Evolutionary conservation across 2,797 vertebrate genomes (phyloP), one percentile per base, ranked within the genome.

Genomic region (Epinephelus malabaricus): DNA sequence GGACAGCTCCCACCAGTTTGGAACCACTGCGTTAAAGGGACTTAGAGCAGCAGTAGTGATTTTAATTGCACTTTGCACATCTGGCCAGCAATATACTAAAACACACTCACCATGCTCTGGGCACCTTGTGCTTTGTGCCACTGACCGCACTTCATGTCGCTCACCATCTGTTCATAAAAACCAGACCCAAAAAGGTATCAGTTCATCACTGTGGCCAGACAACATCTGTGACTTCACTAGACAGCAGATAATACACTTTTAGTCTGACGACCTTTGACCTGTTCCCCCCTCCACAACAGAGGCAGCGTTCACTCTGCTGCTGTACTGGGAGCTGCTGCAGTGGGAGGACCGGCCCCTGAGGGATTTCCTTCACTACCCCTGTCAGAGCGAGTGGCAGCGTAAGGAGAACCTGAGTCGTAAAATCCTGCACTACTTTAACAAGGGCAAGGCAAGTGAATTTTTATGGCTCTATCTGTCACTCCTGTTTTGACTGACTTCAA

Each of bases 341-440:
- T 99, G 98, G 98, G 98, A 99, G 82, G 98, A 99, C 82, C 96
- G 97, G 91, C 97, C 98, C 25, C 96, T 99, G 63, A 95, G 98
- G 86, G 98, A 99, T 85, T 98, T 99, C 93, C 96, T 99, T 55
- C 97, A 99, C 92, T 99, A 99, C 67, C 98, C 98, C 0, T 96
- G 98, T 53, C 98, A 99, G 94, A 98, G 96, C 60, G 98, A 99
- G 94, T 99, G 98, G 98, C 98, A 99, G 78, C 97, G 98, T 86
- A 99, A 99, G 90, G 98, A 99, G 90, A 97, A 97, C 81, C 96
- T 99, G 81, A 99, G 98, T 90, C 97, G 98, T 79, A 99, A 99
- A 93, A 98, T 99, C 93, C 97, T 99, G 86, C 98, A 99, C 95
- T 99, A 99, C 95, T 99, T 99, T 96, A 99, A 98, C 96, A 99